A percentile compares a stretch with the other conserved stretches of the same genome.
These are phyloP conservation scores for Eclectus roratus DNA, from an alignment of 2,113 vertebrate species.

Conservation along the genomic window DNA sequence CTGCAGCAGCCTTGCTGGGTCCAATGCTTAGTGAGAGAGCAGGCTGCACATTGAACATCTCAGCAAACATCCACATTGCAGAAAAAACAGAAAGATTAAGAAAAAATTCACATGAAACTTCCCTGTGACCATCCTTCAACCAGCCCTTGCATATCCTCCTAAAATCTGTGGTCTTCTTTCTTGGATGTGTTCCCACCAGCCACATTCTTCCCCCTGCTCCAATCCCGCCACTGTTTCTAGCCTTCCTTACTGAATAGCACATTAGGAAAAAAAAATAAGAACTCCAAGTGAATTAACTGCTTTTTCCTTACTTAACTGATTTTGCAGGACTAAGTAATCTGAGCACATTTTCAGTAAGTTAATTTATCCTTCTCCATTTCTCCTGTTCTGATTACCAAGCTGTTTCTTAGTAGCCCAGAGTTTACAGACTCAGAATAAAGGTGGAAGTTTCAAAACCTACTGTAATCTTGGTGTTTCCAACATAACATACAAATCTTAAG, in stretches of 20 bases:
- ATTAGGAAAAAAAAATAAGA: background rate
- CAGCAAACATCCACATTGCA: background rate
- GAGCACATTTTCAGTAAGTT: background rate
- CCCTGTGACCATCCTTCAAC: background rate
- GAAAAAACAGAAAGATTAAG: background rate
- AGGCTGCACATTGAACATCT: background rate
- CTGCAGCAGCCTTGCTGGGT: background rate
- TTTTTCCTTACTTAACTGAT: background rate
- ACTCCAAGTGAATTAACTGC: background rate
- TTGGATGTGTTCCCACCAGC: fast-evolving
- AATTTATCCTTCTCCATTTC: background rate
- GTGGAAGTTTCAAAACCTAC: background rate
- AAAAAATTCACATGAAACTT: background rate
- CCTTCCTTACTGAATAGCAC: background rate
- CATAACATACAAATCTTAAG: background rate
- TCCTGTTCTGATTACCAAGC: background rate
- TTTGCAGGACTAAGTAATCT: background rate
- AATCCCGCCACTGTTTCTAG: background rate
- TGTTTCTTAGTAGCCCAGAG: background rate
- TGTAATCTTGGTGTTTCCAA: background rate
- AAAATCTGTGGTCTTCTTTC: background rate
- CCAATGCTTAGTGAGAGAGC: background rate
- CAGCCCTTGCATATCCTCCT: fast-evolving
- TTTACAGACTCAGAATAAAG: background rate
- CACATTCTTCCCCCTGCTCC: background rate